Evolutionary conservation across 1,140 invertebrate genomes (phyloP), one percentile per base, ranked within the genome.

Genomic region (Caenorhabditis latens): DNA sequence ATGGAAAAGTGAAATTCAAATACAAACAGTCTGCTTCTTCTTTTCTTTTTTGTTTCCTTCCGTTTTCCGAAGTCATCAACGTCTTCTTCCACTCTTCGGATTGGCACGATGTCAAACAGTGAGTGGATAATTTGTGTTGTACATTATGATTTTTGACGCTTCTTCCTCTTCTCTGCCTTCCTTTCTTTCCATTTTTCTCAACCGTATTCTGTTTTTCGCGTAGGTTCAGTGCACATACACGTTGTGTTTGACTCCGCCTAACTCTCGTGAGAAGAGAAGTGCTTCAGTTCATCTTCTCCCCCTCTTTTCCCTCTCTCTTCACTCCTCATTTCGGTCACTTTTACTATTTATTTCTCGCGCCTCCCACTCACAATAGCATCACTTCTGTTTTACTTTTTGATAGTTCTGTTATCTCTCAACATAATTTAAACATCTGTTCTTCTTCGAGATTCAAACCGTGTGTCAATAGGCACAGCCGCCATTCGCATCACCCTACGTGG

Each of bases 191-290:
- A 32, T 32, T 32, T 32, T 32, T 32, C n/a, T 63, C 58, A 32
- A 63, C 58, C 61, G 5, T 32, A 21, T 21, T 63, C 8, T 63
- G 61, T 24, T 63, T 63, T 63, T 63, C 65, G 32, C 16, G 50
- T 9, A 40, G 71, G 71, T 79, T 79, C 46, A 50, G 71, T 21
- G n/a, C 71, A 79, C 71, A 79, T 40, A 67, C 1, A n/a, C n/a
- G 42, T 75, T 46, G 32, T 32, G 32, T 32, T 79, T 79, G 46
- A 79, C 71, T 79, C 71, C 71, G 46, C 71, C 71, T 79, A 79
- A 79, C 71, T 79, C 71, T 79, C 71, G 71, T 79, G 71, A 79
- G 71, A 79, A 50, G 46, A 79, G 71, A 79, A 79, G 71, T 79
- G 71, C 71, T 79, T 79, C 46, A 79, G 71, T 79, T 79, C 71